Percentiles rank a stretch among this genome's conserved stretches.
Evolutionary conservation across 2,113 vertebrate genomes (phyloP).

Genomic region (Myanophis thanlyinensis): DNA sequence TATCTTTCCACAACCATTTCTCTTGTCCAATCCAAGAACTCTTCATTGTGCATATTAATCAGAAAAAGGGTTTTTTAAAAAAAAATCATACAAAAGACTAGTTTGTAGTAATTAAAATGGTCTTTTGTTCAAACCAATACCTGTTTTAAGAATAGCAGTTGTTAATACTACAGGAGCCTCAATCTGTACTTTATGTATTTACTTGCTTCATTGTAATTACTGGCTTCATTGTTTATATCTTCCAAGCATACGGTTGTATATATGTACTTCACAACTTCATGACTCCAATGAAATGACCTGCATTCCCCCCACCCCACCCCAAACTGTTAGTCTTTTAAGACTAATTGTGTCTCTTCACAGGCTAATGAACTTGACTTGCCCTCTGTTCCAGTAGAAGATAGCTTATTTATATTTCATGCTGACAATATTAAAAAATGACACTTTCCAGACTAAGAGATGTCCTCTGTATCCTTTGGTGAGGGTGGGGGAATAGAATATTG

Average conservation of each 20-base stretch:
- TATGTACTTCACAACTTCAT: neutral
- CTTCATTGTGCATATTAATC: neutral
- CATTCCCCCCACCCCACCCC: no score
- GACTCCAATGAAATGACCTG: neutral
- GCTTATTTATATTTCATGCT: neutral
- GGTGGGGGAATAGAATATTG: neutral
- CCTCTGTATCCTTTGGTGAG: neutral
- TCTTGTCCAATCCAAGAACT: neutral
- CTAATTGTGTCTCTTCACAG: neutral
- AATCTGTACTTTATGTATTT: neutral
- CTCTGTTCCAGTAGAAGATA: neutral
- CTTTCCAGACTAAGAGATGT: neutral
- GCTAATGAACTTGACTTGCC: neutral
- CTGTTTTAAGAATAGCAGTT: neutral
- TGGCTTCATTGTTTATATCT: neutral
- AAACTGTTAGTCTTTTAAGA: neutral
- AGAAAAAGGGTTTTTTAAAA: neutral
- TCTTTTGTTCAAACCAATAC: neutral
- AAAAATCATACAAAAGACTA: neutral
- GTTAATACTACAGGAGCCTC: neutral
- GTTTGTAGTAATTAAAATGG: neutral
- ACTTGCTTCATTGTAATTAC: no score
- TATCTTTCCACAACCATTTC: neutral
- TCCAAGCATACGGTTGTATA: neutral
- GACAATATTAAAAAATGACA: neutral